Percentiles rank a stretch among this genome's conserved stretches.
Evolutionary conservation across 1,140 invertebrate species (phyloP).

Genomic region (Chironomus tepperi): DNA sequence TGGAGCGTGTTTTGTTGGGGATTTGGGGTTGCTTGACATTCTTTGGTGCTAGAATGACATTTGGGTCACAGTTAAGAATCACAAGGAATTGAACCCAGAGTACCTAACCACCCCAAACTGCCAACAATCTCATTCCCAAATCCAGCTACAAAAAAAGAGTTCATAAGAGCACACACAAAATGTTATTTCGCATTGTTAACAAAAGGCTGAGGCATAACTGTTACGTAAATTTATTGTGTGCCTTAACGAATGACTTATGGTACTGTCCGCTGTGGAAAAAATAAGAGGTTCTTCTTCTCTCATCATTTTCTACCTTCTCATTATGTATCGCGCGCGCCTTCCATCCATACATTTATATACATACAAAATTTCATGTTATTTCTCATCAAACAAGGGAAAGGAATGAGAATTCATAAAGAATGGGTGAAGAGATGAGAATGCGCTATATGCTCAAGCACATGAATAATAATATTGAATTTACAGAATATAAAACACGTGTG

Average conservation of each 20-base stretch:
- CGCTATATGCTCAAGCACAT: background rate
- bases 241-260: slow-evolving; percentile 21
- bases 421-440: background rate
- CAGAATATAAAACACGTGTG: background rate
- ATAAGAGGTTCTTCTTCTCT: background rate
- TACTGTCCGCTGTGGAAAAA: background rate
- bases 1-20: too few relatives aligned
- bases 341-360: too few relatives aligned
- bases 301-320: slow-evolving; percentile 15
- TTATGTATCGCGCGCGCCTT: slow-evolving; percentile 18
- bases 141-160: too few relatives aligned
- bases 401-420: background rate
- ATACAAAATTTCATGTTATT: background rate
- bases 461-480: background rate
- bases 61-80: too few relatives aligned
- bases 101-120: too few relatives aligned
- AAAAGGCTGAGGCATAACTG: slow-evolving; percentile 29
- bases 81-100: too few relatives aligned
- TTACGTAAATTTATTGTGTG: slow-evolving; percentile 20
- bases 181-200: background rate
- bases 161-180: too few relatives aligned
- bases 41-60: too few relatives aligned
- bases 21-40: too few relatives aligned
- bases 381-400: background rate
- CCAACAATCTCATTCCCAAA: too few relatives aligned